Evolutionary conservation across 1,140 invertebrate species (phyloP).

Genomic region (Cotesia glomerata): DNA sequence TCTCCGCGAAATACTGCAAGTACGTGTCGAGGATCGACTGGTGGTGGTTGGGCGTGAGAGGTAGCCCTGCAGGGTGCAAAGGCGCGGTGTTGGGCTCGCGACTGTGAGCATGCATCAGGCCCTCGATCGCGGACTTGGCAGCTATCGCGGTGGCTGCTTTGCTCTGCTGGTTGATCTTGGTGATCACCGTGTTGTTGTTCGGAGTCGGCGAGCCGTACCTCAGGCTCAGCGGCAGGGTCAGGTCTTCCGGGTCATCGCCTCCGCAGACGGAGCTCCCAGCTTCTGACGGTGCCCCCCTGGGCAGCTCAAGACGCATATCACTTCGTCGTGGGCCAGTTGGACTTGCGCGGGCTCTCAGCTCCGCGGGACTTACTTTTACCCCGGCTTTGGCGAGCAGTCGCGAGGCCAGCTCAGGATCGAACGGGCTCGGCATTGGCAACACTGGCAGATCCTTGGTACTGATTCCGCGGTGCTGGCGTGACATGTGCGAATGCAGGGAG

Average conservation of each 20-base stretch:
- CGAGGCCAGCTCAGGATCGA: conserved; percentile 84
- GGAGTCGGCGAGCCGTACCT: conserved; percentile 56
- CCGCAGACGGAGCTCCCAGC: conserved; percentile 74
- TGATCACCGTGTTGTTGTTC: conserved; percentile 60
- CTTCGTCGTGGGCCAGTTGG: conserved; percentile 81
- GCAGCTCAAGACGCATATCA: conserved; percentile 77
- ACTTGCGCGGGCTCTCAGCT: conserved; percentile 79
- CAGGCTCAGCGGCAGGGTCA: conserved; percentile 69
- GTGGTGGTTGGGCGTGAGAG: conserved; percentile 53
- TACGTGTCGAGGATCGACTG: conserved; percentile 80
- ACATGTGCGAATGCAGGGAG: conserved; percentile 91
- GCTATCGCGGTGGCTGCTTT: conserved; percentile 50
- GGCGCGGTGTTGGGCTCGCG: conserved; percentile 64
- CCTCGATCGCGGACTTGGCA: conserved; percentile 69
- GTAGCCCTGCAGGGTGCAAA: conserved; percentile 41
- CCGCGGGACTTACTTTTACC: conserved; percentile 83
- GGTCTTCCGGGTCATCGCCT: conserved; percentile 81
- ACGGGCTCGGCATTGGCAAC: conserved; percentile 87
- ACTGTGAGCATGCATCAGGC: conserved; percentile 54
- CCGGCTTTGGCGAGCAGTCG: conserved; percentile 84
- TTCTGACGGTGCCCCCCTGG: conserved; percentile 69
- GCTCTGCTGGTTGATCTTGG: conserved; percentile 46
- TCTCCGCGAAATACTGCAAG: conserved; percentile 83
- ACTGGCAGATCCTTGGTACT: conserved; percentile 91
- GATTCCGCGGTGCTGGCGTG: conserved; percentile 87